These are phyloP conservation scores for Plectrocnemia conspersa DNA, from an alignment of 1,140 invertebrate species.

Conservation along the genomic window DNA sequence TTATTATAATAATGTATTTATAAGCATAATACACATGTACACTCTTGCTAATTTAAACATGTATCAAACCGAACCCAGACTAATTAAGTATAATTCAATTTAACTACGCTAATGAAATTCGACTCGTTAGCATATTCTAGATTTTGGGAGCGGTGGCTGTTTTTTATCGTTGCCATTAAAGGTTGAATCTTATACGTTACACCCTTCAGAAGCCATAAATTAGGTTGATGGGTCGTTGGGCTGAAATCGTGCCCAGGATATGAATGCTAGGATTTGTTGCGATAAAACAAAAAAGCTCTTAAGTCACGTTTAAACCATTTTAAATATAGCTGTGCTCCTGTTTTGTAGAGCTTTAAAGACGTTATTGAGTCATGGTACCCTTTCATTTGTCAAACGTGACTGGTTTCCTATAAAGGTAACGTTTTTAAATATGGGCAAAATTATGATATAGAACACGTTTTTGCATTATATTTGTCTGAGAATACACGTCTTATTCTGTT, in stretches of 20 bases:
- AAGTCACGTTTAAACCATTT: constrained; percentile 26
- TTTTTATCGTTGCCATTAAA: constrained; percentile 8
- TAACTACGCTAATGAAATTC: not conserved
- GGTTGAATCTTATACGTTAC: constrained; percentile 19
- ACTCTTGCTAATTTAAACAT: too few species aligned
- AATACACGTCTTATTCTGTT: too few species aligned
- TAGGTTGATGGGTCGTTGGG: constrained; percentile 14
- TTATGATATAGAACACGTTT: too few species aligned
- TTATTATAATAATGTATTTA: too few species aligned
- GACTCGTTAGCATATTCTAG: constrained; percentile 4
- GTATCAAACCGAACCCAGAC: too few species aligned
- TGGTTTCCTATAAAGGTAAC: too few species aligned
- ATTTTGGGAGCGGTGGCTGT: not conserved
- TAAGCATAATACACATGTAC: too few species aligned
- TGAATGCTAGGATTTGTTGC: constrained; percentile 17
- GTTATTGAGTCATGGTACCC: not conserved
- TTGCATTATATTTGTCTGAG: too few species aligned
- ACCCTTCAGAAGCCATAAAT: constrained; percentile 21
- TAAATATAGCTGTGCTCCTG: constrained; percentile 8
- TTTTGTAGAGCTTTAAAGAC: not conserved
- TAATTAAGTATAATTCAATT: not conserved
- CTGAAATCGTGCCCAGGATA: constrained; percentile 20
- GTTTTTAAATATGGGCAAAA: too few species aligned
- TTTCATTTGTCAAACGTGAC: constrained; percentile 5
- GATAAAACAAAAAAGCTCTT: constrained; percentile 17